phyloP scores from a whole-genome alignment of 2,113 vertebrate genomes.

The Malaclemys terrapin region DNA sequence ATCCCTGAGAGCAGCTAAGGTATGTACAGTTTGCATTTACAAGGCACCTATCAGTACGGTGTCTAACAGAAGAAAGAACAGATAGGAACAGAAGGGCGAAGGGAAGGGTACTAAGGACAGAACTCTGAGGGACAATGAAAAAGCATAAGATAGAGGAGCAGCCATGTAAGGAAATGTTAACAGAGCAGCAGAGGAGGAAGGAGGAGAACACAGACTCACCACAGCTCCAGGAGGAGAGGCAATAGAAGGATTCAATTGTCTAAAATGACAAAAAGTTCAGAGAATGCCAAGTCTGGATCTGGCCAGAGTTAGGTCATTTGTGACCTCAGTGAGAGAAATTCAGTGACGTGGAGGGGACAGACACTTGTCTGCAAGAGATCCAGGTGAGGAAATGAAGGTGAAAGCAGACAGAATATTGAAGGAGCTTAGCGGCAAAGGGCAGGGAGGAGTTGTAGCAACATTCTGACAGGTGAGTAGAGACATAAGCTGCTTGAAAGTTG shows the following conservation, averaged over 20 bases:
- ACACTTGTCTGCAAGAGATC: not conserved
- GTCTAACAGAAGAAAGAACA: not conserved
- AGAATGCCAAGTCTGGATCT: not conserved
- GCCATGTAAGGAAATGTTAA: not conserved
- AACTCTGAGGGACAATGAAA: not conserved
- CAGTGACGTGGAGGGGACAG: not conserved
- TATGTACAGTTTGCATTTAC: not conserved
- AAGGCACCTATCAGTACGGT: not conserved
- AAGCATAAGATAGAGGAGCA: not conserved
- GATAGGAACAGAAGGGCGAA: not conserved
- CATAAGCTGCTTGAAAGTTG: not conserved
- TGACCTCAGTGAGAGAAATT: not conserved
- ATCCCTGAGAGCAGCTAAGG: not conserved
- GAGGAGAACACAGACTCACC: not conserved
- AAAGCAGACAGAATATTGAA: not conserved
- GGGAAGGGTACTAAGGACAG: not conserved
- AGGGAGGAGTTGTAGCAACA: not conserved
- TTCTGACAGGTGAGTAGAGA: not conserved
- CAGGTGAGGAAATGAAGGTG: not conserved
- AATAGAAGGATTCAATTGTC: not conserved
- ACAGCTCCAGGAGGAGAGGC: not conserved
- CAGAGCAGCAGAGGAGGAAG: not conserved
- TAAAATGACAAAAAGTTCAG: not conserved
- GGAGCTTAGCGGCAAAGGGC: not conserved
- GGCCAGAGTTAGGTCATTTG: not conserved